Conservation (phyloP, 2,888 invertebrate species). For the Diarsia mendica region DNA sequence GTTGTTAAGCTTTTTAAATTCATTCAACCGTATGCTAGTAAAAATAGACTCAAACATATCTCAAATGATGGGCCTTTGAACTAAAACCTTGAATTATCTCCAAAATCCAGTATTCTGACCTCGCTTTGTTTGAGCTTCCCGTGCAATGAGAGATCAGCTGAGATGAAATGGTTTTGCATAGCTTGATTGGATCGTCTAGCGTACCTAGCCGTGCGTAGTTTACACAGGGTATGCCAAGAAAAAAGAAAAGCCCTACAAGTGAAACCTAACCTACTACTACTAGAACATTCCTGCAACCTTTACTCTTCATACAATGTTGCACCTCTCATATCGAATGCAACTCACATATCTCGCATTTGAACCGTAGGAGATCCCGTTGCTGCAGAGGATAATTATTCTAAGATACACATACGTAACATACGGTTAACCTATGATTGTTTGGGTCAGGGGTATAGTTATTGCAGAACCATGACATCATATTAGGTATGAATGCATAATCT, state of each 20-base stretch:
- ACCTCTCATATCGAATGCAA: constrained; percentile 4
- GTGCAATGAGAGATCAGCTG: too few species aligned
- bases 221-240: neutral
- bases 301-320: constrained; percentile 31
- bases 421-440: constrained; percentile 26
- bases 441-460: constrained; percentile 25
- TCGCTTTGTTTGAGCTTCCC: too few species aligned
- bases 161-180: too few species aligned
- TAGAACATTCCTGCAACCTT: constrained; percentile 2
- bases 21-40: neutral
- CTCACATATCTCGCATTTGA: constrained; percentile 23
- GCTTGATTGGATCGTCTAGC: too few species aligned
- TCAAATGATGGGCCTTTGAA: too few species aligned
- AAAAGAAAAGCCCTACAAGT: neutral
- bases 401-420: constrained; percentile 14
- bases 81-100: neutral
- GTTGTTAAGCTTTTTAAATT: neutral
- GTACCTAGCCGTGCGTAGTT: neutral
- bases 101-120: neutral
- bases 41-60: neutral
- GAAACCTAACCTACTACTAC: neutral
- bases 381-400: constrained; percentile 33
- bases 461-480: neutral
- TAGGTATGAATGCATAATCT: constrained; percentile 2
- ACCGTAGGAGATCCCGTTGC: constrained; percentile 40